phyloP scores from a whole-genome alignment of 2,113 vertebrate species.

The Pleuronectes platessa region DNA sequence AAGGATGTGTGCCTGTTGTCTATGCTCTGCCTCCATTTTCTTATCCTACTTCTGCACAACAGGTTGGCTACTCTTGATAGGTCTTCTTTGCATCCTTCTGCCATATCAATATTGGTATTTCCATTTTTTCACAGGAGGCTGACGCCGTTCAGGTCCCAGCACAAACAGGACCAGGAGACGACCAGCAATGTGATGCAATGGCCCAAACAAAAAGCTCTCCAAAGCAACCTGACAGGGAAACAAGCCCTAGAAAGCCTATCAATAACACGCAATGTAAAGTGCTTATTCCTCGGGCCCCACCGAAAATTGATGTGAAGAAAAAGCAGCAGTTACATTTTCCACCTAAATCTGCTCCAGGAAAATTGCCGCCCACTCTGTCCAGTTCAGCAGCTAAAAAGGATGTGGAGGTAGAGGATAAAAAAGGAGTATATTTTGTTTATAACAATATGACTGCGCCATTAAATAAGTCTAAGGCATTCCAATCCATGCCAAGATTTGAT shows the following conservation, averaged over 20 bases:
- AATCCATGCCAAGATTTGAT: conserved; percentile 32
- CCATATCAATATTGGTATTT: not conserved
- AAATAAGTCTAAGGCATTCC: not conserved
- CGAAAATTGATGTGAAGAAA: conserved; percentile 10
- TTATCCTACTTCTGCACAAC: not conserved
- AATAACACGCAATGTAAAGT: not conserved
- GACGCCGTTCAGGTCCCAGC: not conserved
- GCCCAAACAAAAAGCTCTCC: not conserved
- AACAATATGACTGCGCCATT: not conserved
- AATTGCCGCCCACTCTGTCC: fast-evolving
- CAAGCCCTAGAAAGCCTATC: not conserved
- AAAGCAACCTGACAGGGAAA: conserved; percentile 31
- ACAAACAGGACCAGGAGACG: conserved; percentile 14
- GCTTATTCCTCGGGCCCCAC: not conserved
- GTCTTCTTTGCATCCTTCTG: not conserved
- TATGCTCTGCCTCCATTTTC: not conserved
- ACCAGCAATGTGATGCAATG: not conserved
- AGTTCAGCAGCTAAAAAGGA: conserved; percentile 19
- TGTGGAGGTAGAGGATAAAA: not conserved
- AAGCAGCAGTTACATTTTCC: not conserved
- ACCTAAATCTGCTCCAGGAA: not conserved
- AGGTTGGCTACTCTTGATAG: conserved; percentile 34
- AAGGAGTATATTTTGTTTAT: not conserved
- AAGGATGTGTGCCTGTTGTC: conserved; percentile 73
- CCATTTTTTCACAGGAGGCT: conserved; percentile 35